Percentiles rank a stretch among this genome's conserved stretches.
phyloP scores from a whole-genome alignment of 37 sponge, comb jelly and placozoan genomes.

The Halichondria panicea region DNA sequence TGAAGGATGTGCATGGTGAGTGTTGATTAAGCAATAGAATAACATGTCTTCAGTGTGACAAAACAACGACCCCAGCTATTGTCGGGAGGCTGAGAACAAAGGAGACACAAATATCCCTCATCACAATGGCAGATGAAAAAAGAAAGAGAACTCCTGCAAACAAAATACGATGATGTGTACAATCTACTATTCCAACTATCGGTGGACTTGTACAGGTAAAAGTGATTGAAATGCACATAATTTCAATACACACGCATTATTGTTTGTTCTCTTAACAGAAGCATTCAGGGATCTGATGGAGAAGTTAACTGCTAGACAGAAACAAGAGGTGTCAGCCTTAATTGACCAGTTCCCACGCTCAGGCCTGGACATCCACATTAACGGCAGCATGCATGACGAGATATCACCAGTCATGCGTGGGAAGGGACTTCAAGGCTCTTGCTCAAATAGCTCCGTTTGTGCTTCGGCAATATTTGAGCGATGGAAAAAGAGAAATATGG shows the following conservation, averaged over 20 bases:
- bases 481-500: conserved; percentile 9
- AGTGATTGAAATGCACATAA: background rate
- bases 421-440: no score
- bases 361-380: conserved; percentile 12
- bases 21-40: background rate
- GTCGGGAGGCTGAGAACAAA: conserved; percentile 1
- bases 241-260: background rate
- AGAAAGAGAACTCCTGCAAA: no score
- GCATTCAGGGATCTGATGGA: conserved; percentile 20
- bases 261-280: background rate
- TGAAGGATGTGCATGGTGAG: conserved; percentile 29
- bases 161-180: conserved; percentile 1
- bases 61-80: background rate
- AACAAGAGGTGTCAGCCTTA: conserved; percentile 28
- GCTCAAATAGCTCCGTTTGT: conserved; percentile 43
- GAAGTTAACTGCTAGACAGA: background rate
- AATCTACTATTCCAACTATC: conserved; percentile 1
- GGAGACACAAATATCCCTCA: conserved; percentile 2
- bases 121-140: no score
- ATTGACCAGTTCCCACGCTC: conserved; percentile 17
- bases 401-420: conserved; percentile 7
- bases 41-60: background rate
- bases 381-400: conserved; percentile 9
- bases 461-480: conserved; percentile 25
- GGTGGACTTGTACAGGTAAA: conserved; percentile 15